A percentile compares a stretch with the other conserved stretches of the same genome.
phyloP scores from a whole-genome alignment of 2,113 vertebrate genomes.

The Prolemur simus region DNA sequence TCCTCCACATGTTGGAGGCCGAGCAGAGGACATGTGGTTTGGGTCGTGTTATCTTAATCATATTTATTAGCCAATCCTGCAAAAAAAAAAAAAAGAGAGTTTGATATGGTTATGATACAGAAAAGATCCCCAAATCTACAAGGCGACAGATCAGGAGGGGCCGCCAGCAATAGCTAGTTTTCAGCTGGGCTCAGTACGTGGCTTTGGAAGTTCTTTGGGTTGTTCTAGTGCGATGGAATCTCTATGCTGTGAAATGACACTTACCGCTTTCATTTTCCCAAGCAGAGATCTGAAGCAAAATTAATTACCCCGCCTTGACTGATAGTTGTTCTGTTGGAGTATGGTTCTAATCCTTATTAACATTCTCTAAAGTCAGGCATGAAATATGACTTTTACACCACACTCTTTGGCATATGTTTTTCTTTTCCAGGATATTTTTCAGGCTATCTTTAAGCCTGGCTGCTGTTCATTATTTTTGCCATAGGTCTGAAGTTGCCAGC shows the following conservation, averaged over 20 bases:
- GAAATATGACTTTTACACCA: slow-evolving; percentile 91
- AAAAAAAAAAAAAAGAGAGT: slow-evolving; percentile 16
- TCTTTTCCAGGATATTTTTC: slow-evolving; percentile 92
- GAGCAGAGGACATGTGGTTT: slow-evolving; percentile 88
- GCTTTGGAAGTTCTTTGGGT: slow-evolving; percentile 63
- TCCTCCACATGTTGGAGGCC: slow-evolving; percentile 89
- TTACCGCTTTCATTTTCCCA: slow-evolving; percentile 80
- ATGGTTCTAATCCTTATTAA: slow-evolving; percentile 96
- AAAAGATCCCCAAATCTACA: slow-evolving; percentile 77
- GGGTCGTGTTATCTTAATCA: slow-evolving; percentile 94
- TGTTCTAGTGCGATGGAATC: slow-evolving; percentile 56
- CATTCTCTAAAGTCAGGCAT: slow-evolving; percentile 93
- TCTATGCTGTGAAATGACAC: slow-evolving; percentile 64
- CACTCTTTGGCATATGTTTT: slow-evolving; percentile 91
- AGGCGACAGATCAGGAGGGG: slow-evolving; percentile 67
- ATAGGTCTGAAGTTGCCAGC: slow-evolving; percentile 86
- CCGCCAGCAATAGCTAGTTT: slow-evolving; percentile 64
- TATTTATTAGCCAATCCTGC: slow-evolving; percentile 92
- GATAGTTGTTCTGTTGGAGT: slow-evolving; percentile 87
- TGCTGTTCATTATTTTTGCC: slow-evolving; percentile 91
- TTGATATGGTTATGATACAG: slow-evolving; percentile 64
- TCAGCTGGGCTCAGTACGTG: slow-evolving; percentile 24
- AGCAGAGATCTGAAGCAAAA: slow-evolving; percentile 87
- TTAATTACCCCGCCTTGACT: slow-evolving; percentile 86
- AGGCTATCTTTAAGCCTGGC: slow-evolving; percentile 86